phyloP scores from a whole-genome alignment of 2,797 vertebrate genomes.

The Urosaurus nigricauda region DNA sequence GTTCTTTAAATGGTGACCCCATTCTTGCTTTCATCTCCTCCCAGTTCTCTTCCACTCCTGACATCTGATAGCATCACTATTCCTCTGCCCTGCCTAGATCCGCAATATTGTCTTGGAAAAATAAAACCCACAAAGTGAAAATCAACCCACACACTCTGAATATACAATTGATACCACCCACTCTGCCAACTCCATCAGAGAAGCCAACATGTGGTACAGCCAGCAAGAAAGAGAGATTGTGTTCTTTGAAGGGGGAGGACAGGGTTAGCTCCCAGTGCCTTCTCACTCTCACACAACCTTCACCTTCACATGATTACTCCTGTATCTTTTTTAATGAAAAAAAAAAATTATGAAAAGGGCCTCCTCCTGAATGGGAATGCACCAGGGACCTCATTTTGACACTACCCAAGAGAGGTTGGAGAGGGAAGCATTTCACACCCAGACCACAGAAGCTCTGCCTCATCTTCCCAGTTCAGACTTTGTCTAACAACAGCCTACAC shows the following conservation, averaged over 20 bases:
- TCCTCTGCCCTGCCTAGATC: constrained; percentile 18
- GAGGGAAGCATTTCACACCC: not conserved
- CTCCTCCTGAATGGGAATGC: not conserved
- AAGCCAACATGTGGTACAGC: constrained; percentile 34
- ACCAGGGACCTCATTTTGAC: not conserved
- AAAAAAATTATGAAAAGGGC: not conserved
- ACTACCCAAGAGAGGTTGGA: not conserved
- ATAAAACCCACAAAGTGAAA: constrained; percentile 24
- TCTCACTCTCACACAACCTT: not conserved
- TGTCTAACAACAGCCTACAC: constrained; percentile 6
- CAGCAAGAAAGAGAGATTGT: constrained; percentile 4
- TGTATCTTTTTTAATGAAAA: not conserved
- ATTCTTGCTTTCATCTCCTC: not conserved
- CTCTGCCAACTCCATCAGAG: constrained; percentile 33
- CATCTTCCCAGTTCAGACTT: not conserved
- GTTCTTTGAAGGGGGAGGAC: not conserved
- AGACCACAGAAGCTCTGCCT: not conserved
- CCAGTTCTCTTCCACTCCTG: not conserved
- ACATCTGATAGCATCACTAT: not conserved
- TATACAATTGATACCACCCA: constrained; percentile 32
- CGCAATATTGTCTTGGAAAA: constrained; percentile 14
- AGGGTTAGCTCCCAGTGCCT: not conserved
- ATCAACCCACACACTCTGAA: constrained; percentile 30
- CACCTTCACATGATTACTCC: not conserved
- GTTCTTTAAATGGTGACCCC: not conserved